These are phyloP conservation scores for Antennarius striatus DNA, from an alignment of 2,113 vertebrate genomes.

Conservation along the genomic window DNA sequence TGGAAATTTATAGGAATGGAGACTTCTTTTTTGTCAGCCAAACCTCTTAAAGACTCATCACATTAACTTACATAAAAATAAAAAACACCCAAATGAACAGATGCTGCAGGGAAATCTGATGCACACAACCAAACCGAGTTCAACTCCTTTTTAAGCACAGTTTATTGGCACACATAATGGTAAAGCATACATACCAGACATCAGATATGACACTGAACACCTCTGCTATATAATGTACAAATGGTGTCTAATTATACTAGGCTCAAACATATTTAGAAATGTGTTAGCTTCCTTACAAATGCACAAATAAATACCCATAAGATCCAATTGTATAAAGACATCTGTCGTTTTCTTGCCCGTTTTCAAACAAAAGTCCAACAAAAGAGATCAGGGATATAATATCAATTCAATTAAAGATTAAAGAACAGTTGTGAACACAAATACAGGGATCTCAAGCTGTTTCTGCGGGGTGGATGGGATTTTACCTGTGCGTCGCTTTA, in stretches of 20 bases:
- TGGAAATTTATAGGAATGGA: too few species aligned
- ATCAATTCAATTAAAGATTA: constrained; percentile 62
- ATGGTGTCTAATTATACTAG: constrained; percentile 92
- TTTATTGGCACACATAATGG: constrained; percentile 99
- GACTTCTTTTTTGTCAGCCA: neutral
- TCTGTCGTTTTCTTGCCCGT: constrained; percentile 68
- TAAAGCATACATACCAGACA: constrained; percentile 99
- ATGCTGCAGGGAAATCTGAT: neutral
- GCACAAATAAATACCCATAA: constrained; percentile 93
- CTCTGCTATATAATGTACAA: constrained; percentile 94
- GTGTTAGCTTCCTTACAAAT: constrained; percentile 92
- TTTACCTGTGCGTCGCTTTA: constrained; percentile 20
- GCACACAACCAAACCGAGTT: constrained; percentile 24
- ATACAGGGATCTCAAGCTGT: constrained; percentile 47
- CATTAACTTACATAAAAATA: too few species aligned
- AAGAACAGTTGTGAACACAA: constrained; percentile 69
- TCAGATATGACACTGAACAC: constrained; percentile 94
- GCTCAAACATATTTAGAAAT: constrained; percentile 88
- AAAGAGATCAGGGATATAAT: constrained; percentile 80
- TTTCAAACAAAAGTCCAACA: constrained; percentile 88
- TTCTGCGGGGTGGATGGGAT: constrained; percentile 68
- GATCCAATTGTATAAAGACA: constrained; percentile 77
- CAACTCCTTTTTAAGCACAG: constrained; percentile 85
- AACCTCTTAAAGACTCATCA: neutral
- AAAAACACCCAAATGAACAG: neutral